Conservation (phyloP, 2,888 invertebrate species). For the Epinotia demarniana region DNA sequence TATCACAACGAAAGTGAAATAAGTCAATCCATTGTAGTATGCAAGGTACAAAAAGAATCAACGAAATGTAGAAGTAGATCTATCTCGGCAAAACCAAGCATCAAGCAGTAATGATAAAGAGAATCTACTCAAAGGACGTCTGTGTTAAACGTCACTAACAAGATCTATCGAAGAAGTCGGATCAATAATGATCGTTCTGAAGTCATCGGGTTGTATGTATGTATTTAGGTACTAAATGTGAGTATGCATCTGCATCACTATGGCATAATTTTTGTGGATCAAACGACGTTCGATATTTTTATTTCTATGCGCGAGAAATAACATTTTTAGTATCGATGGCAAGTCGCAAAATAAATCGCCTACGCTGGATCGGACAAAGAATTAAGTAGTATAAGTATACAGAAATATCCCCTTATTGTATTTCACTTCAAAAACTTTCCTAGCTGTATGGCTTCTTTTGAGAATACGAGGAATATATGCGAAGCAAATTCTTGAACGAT, state of each 20-base stretch:
- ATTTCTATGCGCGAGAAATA: not conserved
- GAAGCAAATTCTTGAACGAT: not conserved
- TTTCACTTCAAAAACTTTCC: constrained; percentile 1
- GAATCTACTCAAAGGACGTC: not conserved
- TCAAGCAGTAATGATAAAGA: not conserved
- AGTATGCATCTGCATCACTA: not conserved
- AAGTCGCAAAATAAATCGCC: not conserved
- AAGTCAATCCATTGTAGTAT: too few relatives aligned
- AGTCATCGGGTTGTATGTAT: not conserved
- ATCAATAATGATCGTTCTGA: not conserved
- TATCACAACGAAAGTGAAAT: too few relatives aligned
- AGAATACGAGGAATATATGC: not conserved
- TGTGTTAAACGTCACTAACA: not conserved
- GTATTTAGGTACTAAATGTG: not conserved
- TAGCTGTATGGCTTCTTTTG: not conserved
- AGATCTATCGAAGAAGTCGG: not conserved
- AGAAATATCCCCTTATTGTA: not conserved
- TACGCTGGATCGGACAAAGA: not conserved
- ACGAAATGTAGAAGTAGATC: not conserved
- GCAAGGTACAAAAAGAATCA: not conserved
- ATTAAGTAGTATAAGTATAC: not conserved
- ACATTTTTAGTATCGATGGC: not conserved
- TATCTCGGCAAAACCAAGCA: not conserved
- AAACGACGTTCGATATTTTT: not conserved
- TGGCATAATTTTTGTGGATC: not conserved